phyloP scores from a whole-genome alignment of 2,888 invertebrate genomes.

The Caenorhabditis uteleia region DNA sequence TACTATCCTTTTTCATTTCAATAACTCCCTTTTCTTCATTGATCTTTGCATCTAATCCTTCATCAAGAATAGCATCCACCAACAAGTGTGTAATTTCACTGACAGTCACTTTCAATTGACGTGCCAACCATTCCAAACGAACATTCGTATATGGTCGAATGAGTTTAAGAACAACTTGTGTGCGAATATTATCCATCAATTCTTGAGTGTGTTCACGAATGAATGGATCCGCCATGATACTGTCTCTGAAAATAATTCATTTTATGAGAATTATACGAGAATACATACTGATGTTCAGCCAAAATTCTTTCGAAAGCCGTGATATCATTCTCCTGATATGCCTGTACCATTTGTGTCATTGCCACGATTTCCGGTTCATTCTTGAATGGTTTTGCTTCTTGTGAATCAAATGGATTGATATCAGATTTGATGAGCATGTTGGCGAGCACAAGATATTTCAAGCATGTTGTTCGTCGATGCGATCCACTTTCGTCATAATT shows the following conservation, averaged over 20 bases:
- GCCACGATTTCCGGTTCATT: constrained; percentile 98
- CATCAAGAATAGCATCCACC: constrained; percentile 96
- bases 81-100: constrained; percentile 90
- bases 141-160: constrained; percentile 98
- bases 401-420: constrained; percentile 98
- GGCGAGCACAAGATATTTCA: constrained; percentile 95
- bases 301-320: constrained; percentile 86
- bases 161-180: constrained; percentile 87
- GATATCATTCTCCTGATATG: constrained; percentile 65
- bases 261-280: not conserved
- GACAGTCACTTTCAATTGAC: constrained; percentile 73
- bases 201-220: constrained; percentile 95
- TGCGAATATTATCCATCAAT: constrained; percentile 83
- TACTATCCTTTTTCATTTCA: constrained; percentile 30
- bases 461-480: constrained; percentile 90
- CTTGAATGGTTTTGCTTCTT: constrained; percentile 99
- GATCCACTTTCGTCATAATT: constrained; percentile 99
- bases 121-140: constrained; percentile 95
- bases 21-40: constrained; percentile 40
- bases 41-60: constrained; percentile 69
- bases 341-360: constrained; percentile 92
- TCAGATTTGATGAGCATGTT: constrained; percentile 99
- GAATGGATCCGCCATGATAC: constrained; percentile 99
- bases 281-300: constrained; percentile 37
- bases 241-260: constrained; percentile 75